phyloP scores from a whole-genome alignment of 2,888 invertebrate genomes.

The Ommatoiulus sabulosus region DNA sequence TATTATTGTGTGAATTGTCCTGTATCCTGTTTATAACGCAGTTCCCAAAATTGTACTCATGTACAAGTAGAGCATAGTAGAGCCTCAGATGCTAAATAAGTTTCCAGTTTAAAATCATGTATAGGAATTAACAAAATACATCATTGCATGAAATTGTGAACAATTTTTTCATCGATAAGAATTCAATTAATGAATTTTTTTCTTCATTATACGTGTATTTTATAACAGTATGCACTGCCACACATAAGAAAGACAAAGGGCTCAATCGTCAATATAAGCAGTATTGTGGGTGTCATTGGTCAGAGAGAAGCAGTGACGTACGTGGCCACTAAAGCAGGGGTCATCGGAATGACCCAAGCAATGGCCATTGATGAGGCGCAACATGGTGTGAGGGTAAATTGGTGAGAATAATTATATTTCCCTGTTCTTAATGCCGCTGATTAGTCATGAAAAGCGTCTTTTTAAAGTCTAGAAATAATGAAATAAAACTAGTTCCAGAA shows the following conservation, averaged over 20 bases:
- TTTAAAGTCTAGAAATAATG: background rate
- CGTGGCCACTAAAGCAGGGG: slow-evolving; percentile 57
- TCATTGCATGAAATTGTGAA: background rate
- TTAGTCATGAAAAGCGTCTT: background rate
- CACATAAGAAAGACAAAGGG: slow-evolving; percentile 56
- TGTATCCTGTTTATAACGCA: no score
- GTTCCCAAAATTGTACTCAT: no score
- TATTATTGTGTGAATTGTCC: no score
- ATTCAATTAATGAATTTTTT: no score
- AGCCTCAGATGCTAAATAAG: no score
- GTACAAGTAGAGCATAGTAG: no score
- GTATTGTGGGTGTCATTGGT: slow-evolving; percentile 55
- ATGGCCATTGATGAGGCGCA: slow-evolving; percentile 57
- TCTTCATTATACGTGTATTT: background rate
- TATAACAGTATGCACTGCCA: slow-evolving; percentile 55
- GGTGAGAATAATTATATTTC: slow-evolving; percentile 37
- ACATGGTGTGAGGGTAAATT: slow-evolving; percentile 57
- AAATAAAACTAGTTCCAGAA: no score
- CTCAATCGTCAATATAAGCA: slow-evolving; percentile 56
- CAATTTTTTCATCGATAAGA: background rate
- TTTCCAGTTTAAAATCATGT: no score
- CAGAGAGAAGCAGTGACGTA: slow-evolving; percentile 55
- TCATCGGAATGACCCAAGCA: slow-evolving; percentile 58
- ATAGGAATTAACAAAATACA: no score
- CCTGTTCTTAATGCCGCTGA: background rate